Evolutionary conservation across 2,888 invertebrate genomes (phyloP).

Genomic region (Limnephilus lunatus): DNA sequence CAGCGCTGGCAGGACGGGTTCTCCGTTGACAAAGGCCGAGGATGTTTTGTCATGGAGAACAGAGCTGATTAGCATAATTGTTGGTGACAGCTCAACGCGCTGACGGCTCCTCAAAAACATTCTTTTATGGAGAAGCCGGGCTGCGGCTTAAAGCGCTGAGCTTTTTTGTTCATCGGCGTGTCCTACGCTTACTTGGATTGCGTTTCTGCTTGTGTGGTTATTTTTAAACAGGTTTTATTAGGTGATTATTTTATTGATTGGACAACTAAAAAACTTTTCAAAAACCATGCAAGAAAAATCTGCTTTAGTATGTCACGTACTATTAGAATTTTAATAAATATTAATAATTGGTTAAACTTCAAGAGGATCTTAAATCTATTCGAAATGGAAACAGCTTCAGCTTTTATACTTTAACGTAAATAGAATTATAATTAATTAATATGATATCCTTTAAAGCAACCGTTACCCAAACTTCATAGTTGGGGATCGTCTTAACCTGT

Average conservation of each 20-base stretch:
- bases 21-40: slow-evolving; percentile 49
- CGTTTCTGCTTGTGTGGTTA: slow-evolving; percentile 22
- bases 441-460: too few species aligned
- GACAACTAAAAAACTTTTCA: neutral
- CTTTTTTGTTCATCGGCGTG: slow-evolving; percentile 32
- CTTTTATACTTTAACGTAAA: too few species aligned
- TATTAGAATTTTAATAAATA: too few species aligned
- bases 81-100: slow-evolving; percentile 59
- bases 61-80: slow-evolving; percentile 63
- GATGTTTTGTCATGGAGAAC: slow-evolving; percentile 60
- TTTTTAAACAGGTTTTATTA: neutral
- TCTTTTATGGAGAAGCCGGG: slow-evolving; percentile 43
- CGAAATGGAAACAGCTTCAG: too few species aligned
- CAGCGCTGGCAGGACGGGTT: slow-evolving; percentile 41
- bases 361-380: too few species aligned
- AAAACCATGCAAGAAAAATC: neutral
- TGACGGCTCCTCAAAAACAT: slow-evolving; percentile 60
- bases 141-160: slow-evolving; percentile 38
- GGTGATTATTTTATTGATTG: neutral
- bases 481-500: too few species aligned
- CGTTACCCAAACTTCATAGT: too few species aligned
- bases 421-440: too few species aligned
- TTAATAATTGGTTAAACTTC: too few species aligned
- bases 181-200: slow-evolving; percentile 4
- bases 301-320: neutral